Evolutionary conservation across 2,888 invertebrate genomes (phyloP), one percentile per base, ranked within the genome.

Genomic region (Drosophila rellima): DNA sequence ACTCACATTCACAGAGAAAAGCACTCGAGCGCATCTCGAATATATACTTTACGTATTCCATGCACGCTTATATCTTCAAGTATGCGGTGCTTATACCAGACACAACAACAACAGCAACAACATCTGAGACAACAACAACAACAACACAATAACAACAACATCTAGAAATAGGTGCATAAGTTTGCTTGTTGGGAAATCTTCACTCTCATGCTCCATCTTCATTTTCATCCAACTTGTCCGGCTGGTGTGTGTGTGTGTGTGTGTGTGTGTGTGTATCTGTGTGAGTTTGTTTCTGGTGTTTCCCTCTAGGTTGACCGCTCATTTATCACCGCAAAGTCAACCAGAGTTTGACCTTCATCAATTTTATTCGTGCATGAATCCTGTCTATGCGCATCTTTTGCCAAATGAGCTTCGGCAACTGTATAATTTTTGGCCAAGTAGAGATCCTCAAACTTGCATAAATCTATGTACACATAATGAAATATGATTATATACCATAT

Each of bases 301-400:
- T 60, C 65, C 31, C 57, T 81, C 47, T 74, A 73, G 76, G 71
- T 70, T 84, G 82, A 84, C 84, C 82, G 82, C 84, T 78, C 84
- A 84, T 82, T 84, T 82, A 82, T 82, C 82, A 82, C 82, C 75
- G 70, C 84, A 81, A 84, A 84, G 82, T 81, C 82, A 84, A 84
- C 82, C 74, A 84, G 68, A 74, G 72, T 82, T 82, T 84, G 84
- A 84, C 82, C 82, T 82, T 84, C 84, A 82, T 82, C 82, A 82
- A 82, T 84, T 78, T 82, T 74, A 74, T 74, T 84, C 76, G 68
- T 78, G 81, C 82, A 74, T 54, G 47, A 26, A 26, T 42, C 63
- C 61, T 61, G 68, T 74, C 83, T 75, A 64, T 70, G 74, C 74
- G 62, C 74, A 71, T 71, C 79, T 70, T 74, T 74, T 74, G 15